Evolutionary conservation across 2,113 vertebrate genomes (phyloP).

Genomic region (Camarhynchus parvulus): DNA sequence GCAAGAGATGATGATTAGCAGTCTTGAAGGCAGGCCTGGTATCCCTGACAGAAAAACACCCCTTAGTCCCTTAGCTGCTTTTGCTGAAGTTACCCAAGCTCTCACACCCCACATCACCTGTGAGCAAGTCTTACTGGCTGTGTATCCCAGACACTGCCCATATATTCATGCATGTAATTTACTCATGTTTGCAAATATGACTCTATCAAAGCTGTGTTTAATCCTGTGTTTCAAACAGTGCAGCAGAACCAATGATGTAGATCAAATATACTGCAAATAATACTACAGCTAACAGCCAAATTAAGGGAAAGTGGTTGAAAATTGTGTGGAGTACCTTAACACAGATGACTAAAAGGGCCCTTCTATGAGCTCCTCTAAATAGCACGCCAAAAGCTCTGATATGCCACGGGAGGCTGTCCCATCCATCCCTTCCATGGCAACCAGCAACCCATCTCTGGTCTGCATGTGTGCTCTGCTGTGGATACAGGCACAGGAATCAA

Average conservation of each 20-base stretch:
- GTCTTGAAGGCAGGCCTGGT: not conserved
- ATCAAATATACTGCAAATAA: not conserved
- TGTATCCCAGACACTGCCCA: not conserved
- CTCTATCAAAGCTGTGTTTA: not conserved
- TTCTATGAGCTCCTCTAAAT: not conserved
- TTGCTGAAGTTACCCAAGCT: not conserved
- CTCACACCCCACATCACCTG: not conserved
- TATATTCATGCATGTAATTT: not conserved
- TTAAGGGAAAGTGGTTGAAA: not conserved
- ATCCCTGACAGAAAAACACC: not conserved
- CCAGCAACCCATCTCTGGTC: not conserved
- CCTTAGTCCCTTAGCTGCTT: not conserved
- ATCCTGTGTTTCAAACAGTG: not conserved
- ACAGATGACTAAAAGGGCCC: not conserved
- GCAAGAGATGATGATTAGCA: constrained; percentile 1
- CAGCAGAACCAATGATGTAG: not conserved
- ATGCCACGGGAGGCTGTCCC: not conserved
- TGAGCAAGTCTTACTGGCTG: not conserved
- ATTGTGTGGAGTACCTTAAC: not conserved
- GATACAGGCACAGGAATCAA: not conserved
- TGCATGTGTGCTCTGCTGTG: fast-evolving
- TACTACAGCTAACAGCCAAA: not conserved
- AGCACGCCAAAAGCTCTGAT: not conserved
- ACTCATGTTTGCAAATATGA: not conserved
- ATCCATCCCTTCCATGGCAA: not conserved